These are phyloP conservation scores for Phymatocera aterrima DNA, from an alignment of 2,888 invertebrate species.

Conservation along the genomic window DNA sequence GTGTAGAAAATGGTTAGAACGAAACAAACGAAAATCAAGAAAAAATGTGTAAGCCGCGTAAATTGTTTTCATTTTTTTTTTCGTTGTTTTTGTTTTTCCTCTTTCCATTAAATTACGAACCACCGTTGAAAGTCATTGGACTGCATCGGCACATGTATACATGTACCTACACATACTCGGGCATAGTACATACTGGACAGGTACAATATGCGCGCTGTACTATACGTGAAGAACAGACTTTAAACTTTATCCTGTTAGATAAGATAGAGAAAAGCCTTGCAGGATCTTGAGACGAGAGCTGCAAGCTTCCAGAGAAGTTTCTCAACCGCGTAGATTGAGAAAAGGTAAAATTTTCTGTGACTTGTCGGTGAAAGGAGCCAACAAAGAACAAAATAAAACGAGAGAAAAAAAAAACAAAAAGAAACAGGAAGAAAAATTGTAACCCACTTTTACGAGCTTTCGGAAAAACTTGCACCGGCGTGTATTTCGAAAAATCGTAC, in stretches of 20 bases:
- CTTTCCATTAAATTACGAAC: no score
- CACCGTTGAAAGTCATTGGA: no score
- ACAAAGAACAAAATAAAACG: no score
- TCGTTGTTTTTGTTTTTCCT: no score
- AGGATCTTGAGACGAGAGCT: slow-evolving; percentile 9
- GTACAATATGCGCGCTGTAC: neutral
- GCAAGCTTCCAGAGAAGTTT: slow-evolving; percentile 12
- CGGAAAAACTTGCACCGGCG: no score
- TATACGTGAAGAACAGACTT: slow-evolving; percentile 14
- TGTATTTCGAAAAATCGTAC: no score
- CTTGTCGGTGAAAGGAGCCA: no score
- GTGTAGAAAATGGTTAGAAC: no score
- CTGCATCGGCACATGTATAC: no score
- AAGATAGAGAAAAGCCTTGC: slow-evolving; percentile 15
- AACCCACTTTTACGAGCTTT: no score
- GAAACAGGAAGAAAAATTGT: neutral
- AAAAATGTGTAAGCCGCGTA: neutral
- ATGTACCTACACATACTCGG: neutral
- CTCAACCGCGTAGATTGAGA: neutral
- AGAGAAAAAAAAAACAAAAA: neutral
- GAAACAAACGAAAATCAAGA: no score
- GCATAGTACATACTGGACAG: neutral
- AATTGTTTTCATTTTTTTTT: no score
- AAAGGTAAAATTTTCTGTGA: slow-evolving; percentile 1
- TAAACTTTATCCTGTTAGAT: slow-evolving; percentile 39